Base-by-base conservation (phyloP, 2,113 vertebrate genomes). In the Maccullochella peelii region DNA sequence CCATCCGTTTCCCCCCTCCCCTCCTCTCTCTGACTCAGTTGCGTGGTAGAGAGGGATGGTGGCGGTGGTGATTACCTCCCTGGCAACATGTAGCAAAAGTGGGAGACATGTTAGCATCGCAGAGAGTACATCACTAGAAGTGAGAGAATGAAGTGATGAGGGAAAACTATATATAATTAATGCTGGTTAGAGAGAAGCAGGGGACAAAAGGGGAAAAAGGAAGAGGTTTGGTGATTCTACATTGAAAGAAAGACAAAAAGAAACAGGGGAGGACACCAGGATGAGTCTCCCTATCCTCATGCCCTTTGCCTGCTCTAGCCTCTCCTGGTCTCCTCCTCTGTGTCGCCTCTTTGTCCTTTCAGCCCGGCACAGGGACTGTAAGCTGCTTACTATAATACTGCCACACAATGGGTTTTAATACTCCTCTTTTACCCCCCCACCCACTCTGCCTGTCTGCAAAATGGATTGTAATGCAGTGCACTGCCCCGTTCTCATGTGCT, bases 381-480 rank as follows among this genome's bases (percentile, higher is more conserved):
- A 94, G 93, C 93, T 91, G 91, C 93, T 95, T 92, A 92, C 70
- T 73, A 70, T 88, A 90, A 92, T 77, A 79, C 86, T 86, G 77
- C 86, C 58, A 9, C 79, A 93, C 82, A 92, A 91, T 90, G 73
- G 68, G 84, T 72, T 52, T 76, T 89, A 86, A 85, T 92, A 78
- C 73, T 80, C 65, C 62, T 74, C 80, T 61, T 86, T 84, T 80
- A 80, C 27, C 77, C 72, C 72, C 77, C 74, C 74, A 73, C 73
- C 71, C 63, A 50, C 57, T 16, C 66, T 36, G 80, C 15, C 44
- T 62, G 86, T 49, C 88, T 88, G 77, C 6, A 70, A 52, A 87
- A 82, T 75, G 44, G 72, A 78, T 54, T 72, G 76, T 52, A 79
- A 88, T 61, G 55, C 78, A 72, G 65, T 15, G n/a, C 11, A 50